These are phyloP conservation scores for Eptatretus burgeri DNA, from an alignment of 2,113 vertebrate species.

Conservation along the genomic window DNA sequence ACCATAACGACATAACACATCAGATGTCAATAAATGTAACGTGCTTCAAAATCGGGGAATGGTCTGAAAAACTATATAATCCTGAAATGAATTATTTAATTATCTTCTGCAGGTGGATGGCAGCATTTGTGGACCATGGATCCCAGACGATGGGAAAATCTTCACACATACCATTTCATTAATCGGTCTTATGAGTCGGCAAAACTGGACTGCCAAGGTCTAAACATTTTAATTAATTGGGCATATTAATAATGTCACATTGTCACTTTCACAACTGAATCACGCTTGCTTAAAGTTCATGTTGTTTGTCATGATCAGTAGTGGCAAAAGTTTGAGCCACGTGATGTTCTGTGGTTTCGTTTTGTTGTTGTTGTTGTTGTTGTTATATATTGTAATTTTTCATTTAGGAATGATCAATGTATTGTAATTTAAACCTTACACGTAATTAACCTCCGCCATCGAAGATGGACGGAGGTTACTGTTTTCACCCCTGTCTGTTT, in stretches of 20 bases:
- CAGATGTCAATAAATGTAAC: no score
- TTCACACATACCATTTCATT: constrained; percentile 42
- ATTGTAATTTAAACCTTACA: no score
- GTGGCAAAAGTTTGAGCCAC: not conserved
- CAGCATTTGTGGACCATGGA: constrained; percentile 37
- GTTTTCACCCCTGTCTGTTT: no score
- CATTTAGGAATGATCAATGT: not conserved
- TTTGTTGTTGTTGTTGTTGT: not conserved
- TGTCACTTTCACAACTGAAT: no score
- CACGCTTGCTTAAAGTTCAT: not conserved
- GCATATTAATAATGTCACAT: not conserved
- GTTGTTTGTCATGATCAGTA: not conserved
- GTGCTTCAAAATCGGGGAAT: no score
- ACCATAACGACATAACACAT: no score
- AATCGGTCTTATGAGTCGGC: constrained; percentile 33
- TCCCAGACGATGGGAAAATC: constrained; percentile 39
- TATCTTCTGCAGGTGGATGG: constrained; percentile 17
- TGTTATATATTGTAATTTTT: not conserved
- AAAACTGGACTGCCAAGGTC: constrained; percentile 45
- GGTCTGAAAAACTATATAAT: no score
- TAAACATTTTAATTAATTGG: not conserved
- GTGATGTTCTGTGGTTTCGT: not conserved
- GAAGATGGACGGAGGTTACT: no score
- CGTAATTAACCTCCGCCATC: no score
- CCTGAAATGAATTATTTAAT: no score